Conservation (phyloP, 2,888 invertebrate species). For the Timandra comae region DNA sequence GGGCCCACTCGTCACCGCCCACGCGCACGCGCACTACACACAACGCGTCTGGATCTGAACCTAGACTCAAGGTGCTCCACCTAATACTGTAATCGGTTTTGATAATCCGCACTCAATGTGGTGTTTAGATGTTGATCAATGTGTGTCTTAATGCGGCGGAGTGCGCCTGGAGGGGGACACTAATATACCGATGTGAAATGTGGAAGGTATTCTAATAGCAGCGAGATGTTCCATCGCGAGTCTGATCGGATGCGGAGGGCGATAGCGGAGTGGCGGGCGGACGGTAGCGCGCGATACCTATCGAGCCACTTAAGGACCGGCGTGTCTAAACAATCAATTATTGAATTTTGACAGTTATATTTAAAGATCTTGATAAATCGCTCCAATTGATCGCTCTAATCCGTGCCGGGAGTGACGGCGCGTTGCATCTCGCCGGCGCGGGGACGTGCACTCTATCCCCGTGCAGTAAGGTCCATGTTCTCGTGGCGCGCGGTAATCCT, state of each 20-base stretch:
- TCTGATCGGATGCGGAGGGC: background rate
- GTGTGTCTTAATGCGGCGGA: too few relatives aligned
- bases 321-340: constrained; percentile 25
- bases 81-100: too few relatives aligned
- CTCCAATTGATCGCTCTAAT: constrained; percentile 20
- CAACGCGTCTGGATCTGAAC: too few relatives aligned
- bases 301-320: background rate
- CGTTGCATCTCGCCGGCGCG: constrained; percentile 5
- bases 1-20: too few relatives aligned
- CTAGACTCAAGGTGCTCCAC: too few relatives aligned
- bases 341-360: constrained; percentile 22
- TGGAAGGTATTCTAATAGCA: background rate
- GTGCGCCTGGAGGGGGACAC: too few relatives aligned
- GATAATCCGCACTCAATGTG: too few relatives aligned
- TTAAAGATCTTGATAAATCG: constrained; percentile 23
- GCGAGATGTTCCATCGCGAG: background rate
- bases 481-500: background rate
- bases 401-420: constrained; percentile 18
- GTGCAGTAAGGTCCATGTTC: background rate
- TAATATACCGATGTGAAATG: background rate
- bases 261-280: background rate
- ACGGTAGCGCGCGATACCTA: background rate
- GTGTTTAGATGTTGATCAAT: too few relatives aligned
- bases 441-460: background rate
- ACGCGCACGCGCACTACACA: too few relatives aligned